Evolutionary conservation across 2,797 vertebrate species (phyloP), one percentile per base, ranked within the genome.

Genomic region (Oreochromis grahami): DNA sequence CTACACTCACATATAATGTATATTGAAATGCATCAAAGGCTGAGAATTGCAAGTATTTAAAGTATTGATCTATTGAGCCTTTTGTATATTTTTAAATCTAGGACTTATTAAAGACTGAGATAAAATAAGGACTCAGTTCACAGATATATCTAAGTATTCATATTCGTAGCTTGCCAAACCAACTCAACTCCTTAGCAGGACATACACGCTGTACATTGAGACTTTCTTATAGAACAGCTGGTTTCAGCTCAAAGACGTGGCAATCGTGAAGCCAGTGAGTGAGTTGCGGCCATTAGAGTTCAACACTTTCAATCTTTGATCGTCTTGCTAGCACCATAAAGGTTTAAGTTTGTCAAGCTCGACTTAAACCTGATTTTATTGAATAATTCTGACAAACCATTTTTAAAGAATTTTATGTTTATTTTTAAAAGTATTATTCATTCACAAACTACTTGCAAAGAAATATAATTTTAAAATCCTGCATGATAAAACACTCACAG

Each of bases 301-400:
- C n/a, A 41, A 24, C 13, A 24, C 36, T 24, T 65, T 29, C 1
- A 2, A 32, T 56, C 24, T 56, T 29, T 29, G 53, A 29, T 56
- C 0, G 0, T 2, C 13, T 29, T 29, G 1, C 24, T 32, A 60
- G 4, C 2, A 60, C 56, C 29, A 36, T 13, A 13, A 63, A 63
- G 32, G 19, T 36, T 56, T 5, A 1, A 19, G 0, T 63, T 13
- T 36, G 4, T n/a, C 6, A 63, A 36, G 19, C 32, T 63, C 26
- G 8, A 56, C 55, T 17, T 29, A 17, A 29, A 13, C 34, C 10
- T 1, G 6, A 38, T 63, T 38, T 63, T 63, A 63, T n/a, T 38
- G 2, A 19, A n/a, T 38, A 11, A 36, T 8, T 63, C 19, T 38
- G 19, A 63, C 58, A 63, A n/a, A 17, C 26, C 26, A 29, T 29